Evolutionary conservation across 2,888 invertebrate genomes (phyloP), one percentile per base, ranked within the genome.

Genomic region (Agriopis leucophaearia): DNA sequence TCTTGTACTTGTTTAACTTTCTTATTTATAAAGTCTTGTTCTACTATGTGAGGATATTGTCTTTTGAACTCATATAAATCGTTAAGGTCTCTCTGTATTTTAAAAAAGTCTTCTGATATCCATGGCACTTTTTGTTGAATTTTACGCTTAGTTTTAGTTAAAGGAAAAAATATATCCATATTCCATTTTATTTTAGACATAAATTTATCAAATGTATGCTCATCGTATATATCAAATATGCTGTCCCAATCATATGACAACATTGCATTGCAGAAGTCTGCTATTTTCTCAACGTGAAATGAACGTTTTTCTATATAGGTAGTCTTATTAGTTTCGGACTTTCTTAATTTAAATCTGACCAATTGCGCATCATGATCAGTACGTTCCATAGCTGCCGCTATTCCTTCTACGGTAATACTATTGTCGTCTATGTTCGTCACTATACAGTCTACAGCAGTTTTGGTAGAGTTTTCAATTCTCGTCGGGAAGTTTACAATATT

Each of bases 181-280:
- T 52, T 52, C 52, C 52, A 52, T 52, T 38, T 36, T 9, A 52
- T 52, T 36, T 38, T 52, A 8, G 52, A 52, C 38, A 36, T 52
- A n/a, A 52, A 52, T 0, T 15, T 36, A 10, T 52, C 10, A 36
- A 52, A 35, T n/a, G 52, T 52, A 9, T 36, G 2, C 2, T 15
- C 9, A n/a, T 36, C 36, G 9, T 36, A 48, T 48, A 8, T 18
- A 18, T 9, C 18, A 50, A 50, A 50, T 27, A 50, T 27, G 9
- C 10, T 18, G 12, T 50, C 48, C 48, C 48, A 50, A 27, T 50
- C 48, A 10, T 50, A 50, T 18, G 48, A 50, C 9, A 50, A 10
- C 48, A 50, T 50, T 12, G 48, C 18, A 27, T 50, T 50, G 9
- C 48, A 50, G 48, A 50, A 50, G 5, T 50, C 18, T 9, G 8